These are phyloP conservation scores for Limanda limanda DNA, from an alignment of 2,113 vertebrate species.

Conservation along the genomic window DNA sequence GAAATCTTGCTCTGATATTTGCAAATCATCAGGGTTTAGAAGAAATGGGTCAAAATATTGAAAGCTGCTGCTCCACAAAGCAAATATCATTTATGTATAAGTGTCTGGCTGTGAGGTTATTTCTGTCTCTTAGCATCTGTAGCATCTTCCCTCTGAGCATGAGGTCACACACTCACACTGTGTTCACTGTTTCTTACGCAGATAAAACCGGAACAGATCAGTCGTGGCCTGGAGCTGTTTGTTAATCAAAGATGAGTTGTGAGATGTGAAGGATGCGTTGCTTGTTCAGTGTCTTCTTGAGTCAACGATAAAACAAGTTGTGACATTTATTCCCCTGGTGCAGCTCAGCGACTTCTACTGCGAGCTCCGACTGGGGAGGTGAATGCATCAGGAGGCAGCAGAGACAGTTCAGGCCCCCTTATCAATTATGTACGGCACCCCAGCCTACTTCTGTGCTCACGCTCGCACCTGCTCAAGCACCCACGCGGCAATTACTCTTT, in stretches of 20 bases:
- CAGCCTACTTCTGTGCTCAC: slow-evolving; percentile 38
- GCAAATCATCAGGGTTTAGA: not conserved
- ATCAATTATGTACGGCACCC: slow-evolving; percentile 73
- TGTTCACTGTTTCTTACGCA: too few relatives aligned
- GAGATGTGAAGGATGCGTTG: not conserved
- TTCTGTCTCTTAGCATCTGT: not conserved
- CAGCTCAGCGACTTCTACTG: not conserved
- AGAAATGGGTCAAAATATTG: slow-evolving; percentile 47
- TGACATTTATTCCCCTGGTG: slow-evolving; percentile 23
- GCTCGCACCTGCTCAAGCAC: slow-evolving; percentile 51
- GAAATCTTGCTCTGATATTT: not conserved
- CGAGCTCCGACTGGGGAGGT: slow-evolving; percentile 14
- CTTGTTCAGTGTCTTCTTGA: not conserved
- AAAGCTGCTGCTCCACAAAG: slow-evolving; percentile 39
- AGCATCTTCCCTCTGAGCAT: not conserved
- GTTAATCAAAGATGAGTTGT: not conserved
- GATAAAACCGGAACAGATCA: not conserved
- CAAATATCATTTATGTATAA: slow-evolving; percentile 63
- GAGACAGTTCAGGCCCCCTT: slow-evolving; percentile 40
- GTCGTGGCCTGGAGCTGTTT: not conserved
- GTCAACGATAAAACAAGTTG: not conserved
- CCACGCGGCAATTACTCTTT: slow-evolving; percentile 50
- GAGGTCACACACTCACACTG: too few relatives aligned
- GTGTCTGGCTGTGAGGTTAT: slow-evolving; percentile 11
- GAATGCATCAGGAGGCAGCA: slow-evolving; percentile 31